Percentiles rank a stretch among this genome's conserved stretches.
Conservation (phyloP, 2,113 vertebrate genomes). For the Brienomyrus brachyistius region DNA sequence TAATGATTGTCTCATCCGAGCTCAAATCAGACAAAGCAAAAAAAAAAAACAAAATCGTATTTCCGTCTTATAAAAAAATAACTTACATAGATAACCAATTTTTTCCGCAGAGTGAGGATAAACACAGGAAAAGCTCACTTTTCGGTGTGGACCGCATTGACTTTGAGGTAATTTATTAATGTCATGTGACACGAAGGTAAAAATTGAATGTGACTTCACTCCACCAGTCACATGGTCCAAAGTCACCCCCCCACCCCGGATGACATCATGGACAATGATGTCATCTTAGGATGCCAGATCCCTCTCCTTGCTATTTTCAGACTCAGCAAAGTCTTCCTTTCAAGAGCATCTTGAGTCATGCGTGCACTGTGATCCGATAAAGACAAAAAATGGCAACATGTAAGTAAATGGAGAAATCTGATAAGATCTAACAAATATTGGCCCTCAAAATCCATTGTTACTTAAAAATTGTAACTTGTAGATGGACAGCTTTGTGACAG, state of each 20-base stretch:
- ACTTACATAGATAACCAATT: constrained; percentile 28
- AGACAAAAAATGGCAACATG: neutral
- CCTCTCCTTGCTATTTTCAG: constrained; percentile 27
- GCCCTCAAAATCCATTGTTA: neutral
- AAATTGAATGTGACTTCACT: constrained; percentile 34
- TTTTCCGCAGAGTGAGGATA: constrained; percentile 22
- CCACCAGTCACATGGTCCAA: constrained; percentile 35
- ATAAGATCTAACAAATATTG: neutral
- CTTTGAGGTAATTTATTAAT: constrained; percentile 30
- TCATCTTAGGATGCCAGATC: constrained; percentile 35
- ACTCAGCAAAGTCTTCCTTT: constrained; percentile 16
- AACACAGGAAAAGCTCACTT: neutral
- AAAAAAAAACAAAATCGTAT: neutral
- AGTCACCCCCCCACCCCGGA: constrained; percentile 35
- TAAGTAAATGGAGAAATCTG: neutral
- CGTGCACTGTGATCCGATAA: neutral
- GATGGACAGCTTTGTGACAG: neutral
- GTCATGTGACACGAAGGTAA: constrained; percentile 15
- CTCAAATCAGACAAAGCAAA: constrained; percentile 9
- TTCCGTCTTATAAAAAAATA: constrained; percentile 12
- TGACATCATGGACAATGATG: constrained; percentile 47
- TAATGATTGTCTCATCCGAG: constrained; percentile 30
- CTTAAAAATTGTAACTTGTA: neutral
- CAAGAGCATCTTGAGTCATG: neutral
- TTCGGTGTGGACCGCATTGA: constrained; percentile 15